A percentile compares a stretch with the other conserved stretches of the same genome.
phyloP scores from a whole-genome alignment of 23 tunicate genomes.

The Halocynthia aurantium region DNA sequence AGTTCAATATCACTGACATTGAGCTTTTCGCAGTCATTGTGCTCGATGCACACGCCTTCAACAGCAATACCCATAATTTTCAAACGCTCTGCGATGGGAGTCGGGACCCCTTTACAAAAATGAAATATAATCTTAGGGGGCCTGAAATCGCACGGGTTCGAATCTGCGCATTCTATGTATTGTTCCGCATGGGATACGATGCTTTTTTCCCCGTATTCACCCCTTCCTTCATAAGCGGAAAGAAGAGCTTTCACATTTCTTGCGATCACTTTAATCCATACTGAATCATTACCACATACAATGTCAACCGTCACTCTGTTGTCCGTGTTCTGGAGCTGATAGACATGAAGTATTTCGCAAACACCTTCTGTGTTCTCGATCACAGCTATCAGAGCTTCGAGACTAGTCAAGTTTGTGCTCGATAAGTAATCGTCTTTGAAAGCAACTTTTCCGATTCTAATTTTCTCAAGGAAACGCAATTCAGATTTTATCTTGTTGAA shows the following conservation, averaged over 20 bases:
- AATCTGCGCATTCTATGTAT: constrained; percentile 24
- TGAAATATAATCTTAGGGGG: constrained; percentile 41
- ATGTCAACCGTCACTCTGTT: constrained; percentile 42
- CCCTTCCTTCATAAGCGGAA: constrained; percentile 44
- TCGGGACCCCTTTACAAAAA: constrained; percentile 66
- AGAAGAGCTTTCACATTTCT: constrained; percentile 53
- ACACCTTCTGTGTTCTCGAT: constrained; percentile 18
- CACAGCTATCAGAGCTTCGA: constrained; percentile 29
- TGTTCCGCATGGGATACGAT: constrained; percentile 50
- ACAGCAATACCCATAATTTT: constrained; percentile 34
- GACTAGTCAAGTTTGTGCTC: constrained; percentile 67
- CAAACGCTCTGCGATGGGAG: constrained; percentile 26
- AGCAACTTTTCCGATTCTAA: constrained; percentile 37
- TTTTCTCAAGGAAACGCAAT: constrained; percentile 35
- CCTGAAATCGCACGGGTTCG: constrained; percentile 38
- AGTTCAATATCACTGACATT: neutral
- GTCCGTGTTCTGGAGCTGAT: constrained; percentile 1
- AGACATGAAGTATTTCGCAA: constrained; percentile 20
- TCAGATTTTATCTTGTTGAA: constrained; percentile 37
- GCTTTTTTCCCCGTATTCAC: constrained; percentile 67
- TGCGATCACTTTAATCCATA: constrained; percentile 77
- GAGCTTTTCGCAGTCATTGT: neutral
- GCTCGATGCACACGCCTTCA: constrained; percentile 28
- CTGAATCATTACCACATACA: constrained; percentile 40
- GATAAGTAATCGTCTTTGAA: constrained; percentile 55